phyloP scores from a whole-genome alignment of 2,113 vertebrate species.

The Antechinus stuartii region DNA sequence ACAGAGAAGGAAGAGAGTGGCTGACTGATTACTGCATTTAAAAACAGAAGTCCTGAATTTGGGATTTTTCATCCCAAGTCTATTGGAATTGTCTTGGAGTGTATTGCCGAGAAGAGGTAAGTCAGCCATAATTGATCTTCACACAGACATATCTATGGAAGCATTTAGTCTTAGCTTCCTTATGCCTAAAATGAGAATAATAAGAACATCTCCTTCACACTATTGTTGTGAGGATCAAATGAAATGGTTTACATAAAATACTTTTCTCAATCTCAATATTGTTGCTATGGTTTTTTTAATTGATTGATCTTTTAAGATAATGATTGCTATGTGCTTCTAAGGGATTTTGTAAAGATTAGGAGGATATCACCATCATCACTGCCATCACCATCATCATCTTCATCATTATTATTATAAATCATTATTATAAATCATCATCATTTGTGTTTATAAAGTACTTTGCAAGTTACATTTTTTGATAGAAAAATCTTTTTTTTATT shows the following conservation, averaged over 20 bases:
- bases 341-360: slow-evolving; percentile 3
- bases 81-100: no score
- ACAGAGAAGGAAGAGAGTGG: neutral
- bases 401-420: no score
- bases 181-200: slow-evolving; percentile 30
- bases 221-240: neutral
- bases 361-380: neutral
- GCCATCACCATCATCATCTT: neutral
- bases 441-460: neutral
- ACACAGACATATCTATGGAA: neutral
- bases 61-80: neutral
- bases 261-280: neutral
- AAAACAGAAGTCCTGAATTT: slow-evolving; percentile 12
- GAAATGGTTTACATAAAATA: neutral
- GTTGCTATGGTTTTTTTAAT: neutral
- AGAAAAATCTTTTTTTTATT: no score
- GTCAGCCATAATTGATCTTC: neutral
- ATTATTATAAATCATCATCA: neutral
- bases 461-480: neutral
- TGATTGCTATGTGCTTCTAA: neutral
- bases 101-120: no score
- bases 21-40: neutral
- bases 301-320: neutral
- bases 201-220: neutral
- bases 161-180: neutral